Conservation (phyloP, 2,113 vertebrate species). For the Sterna hirundo region DNA sequence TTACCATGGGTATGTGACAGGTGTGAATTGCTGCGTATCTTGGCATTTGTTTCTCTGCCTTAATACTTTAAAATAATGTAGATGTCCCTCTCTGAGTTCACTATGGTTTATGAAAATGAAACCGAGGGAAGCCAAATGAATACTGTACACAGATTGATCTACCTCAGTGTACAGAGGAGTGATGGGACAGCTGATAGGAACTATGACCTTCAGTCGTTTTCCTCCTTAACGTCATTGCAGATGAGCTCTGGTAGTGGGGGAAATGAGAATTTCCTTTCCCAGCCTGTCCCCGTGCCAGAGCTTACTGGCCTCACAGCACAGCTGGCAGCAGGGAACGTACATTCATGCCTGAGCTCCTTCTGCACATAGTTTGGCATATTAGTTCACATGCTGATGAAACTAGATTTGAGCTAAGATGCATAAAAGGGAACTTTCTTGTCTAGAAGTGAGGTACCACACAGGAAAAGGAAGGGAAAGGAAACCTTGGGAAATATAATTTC, state of each 20-base stretch:
- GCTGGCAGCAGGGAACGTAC: conserved; percentile 25
- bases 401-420: background rate
- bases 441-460: background rate
- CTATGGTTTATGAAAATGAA: background rate
- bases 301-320: background rate
- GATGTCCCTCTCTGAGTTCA: background rate
- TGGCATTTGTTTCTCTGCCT: background rate
- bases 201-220: background rate
- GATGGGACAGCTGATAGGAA: background rate
- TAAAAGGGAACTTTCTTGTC: background rate
- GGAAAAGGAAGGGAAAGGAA: background rate
- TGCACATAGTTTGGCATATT: background rate
- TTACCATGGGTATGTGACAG: fast-evolving
- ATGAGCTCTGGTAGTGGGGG: background rate
- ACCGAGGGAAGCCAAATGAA: background rate
- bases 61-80: background rate
- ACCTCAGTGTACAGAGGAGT: background rate
- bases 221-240: background rate
- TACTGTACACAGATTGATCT: background rate
- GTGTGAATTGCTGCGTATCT: background rate
- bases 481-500: background rate
- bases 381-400: conserved; percentile 14
- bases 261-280: background rate
- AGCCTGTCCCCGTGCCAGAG: background rate
- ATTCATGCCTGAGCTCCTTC: conserved; percentile 29